Conservation (phyloP, 2,113 vertebrate genomes). For the Syngnathus floridae region DNA sequence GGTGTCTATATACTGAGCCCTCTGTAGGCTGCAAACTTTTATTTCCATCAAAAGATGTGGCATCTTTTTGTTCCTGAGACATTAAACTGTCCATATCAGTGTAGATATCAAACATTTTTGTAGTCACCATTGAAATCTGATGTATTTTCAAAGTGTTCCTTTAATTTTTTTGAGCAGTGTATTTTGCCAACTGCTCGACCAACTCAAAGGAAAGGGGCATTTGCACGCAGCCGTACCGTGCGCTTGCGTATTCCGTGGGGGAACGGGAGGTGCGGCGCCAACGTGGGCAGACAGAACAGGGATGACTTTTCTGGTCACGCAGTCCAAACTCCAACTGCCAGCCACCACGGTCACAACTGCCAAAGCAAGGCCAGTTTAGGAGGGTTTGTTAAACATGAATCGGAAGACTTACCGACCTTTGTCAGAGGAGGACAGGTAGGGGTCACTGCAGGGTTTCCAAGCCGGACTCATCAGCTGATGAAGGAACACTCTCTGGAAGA, state of each 20-base stretch:
- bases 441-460: slow-evolving; percentile 96
- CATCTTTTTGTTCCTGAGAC: too few species aligned
- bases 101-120: too few species aligned
- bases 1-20: too few species aligned
- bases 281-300: slow-evolving; percentile 84
- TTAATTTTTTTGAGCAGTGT: too few species aligned
- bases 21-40: too few species aligned
- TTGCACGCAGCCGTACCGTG: slow-evolving; percentile 67
- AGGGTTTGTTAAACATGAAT: background rate
- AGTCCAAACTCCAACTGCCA: slow-evolving; percentile 97
- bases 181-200: too few species aligned
- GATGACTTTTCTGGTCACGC: slow-evolving; percentile 83
- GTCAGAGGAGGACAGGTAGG: slow-evolving; percentile 93
- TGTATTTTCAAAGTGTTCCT: too few species aligned
- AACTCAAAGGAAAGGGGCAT: too few species aligned
- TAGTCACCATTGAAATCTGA: too few species aligned
- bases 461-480: slow-evolving; percentile 89
- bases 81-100: too few species aligned
- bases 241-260: slow-evolving; percentile 81
- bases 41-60: too few species aligned
- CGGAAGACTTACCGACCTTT: slow-evolving; percentile 74
- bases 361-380: background rate
- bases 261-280: slow-evolving; percentile 84
- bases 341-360: slow-evolving; percentile 83
- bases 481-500: slow-evolving; percentile 86